Evolutionary conservation across 2,113 vertebrate genomes (phyloP).

Genomic region (Anolis carolinensis): DNA sequence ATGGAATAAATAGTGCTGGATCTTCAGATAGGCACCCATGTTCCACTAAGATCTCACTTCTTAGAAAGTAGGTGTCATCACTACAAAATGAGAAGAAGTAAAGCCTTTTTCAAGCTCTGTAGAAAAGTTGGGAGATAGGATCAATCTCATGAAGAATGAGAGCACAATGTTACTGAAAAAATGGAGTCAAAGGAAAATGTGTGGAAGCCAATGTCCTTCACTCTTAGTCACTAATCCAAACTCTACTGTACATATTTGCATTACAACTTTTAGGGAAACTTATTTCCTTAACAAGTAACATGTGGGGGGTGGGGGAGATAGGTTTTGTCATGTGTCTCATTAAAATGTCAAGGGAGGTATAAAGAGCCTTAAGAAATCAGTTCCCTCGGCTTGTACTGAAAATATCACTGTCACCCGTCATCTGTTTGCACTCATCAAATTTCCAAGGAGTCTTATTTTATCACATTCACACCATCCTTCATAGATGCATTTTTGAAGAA

Average conservation of each 20-base stretch:
- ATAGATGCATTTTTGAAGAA: slow-evolving; percentile 72
- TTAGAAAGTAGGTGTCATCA: not conserved
- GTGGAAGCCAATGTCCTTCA: slow-evolving; percentile 30
- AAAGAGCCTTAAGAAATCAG: slow-evolving; percentile 80
- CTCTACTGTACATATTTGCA: slow-evolving; percentile 60
- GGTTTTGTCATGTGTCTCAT: slow-evolving; percentile 77
- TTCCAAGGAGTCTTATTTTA: slow-evolving; percentile 77
- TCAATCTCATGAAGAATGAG: not conserved
- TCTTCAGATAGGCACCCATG: not conserved
- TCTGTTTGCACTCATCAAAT: slow-evolving; percentile 81
- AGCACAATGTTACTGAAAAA: not conserved
- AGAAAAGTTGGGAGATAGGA: not conserved
- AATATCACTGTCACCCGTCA: slow-evolving; percentile 83
- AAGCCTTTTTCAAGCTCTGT: no score
- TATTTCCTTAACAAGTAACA: slow-evolving; percentile 77
- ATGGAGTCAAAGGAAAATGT: not conserved
- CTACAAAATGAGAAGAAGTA: no score
- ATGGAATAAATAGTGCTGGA: not conserved
- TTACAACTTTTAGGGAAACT: slow-evolving; percentile 76
- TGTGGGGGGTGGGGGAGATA: slow-evolving; percentile 60
- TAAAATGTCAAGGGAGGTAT: slow-evolving; percentile 75
- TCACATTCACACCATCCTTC: slow-evolving; percentile 80
- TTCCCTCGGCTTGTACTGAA: slow-evolving; percentile 81
- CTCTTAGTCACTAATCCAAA: slow-evolving; percentile 37
- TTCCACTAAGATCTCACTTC: not conserved